phyloP scores from a whole-genome alignment of 2,113 vertebrate genomes.

The Kobus ellipsiprymnus region DNA sequence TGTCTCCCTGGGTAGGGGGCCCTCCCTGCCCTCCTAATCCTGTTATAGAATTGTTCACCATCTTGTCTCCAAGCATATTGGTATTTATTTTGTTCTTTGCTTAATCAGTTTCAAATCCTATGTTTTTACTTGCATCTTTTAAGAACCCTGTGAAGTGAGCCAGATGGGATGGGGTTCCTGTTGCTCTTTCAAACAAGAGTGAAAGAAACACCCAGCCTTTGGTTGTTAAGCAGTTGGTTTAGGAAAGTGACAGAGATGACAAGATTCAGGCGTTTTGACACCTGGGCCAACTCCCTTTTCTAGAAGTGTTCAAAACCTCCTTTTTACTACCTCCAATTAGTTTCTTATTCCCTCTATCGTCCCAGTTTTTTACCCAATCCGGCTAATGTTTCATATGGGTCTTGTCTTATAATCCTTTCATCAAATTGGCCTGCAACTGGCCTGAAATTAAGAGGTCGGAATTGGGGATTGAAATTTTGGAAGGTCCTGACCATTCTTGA shows the following conservation, averaged over 20 bases:
- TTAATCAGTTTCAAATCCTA: background rate
- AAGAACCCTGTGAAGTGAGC: background rate
- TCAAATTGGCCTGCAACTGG: background rate
- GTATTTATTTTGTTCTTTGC: background rate
- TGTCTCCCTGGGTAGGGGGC: background rate
- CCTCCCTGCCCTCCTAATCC: background rate
- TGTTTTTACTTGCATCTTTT: background rate
- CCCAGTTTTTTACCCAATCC: background rate
- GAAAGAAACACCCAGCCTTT: background rate
- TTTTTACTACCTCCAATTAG: background rate
- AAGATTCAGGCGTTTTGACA: background rate
- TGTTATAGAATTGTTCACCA: background rate
- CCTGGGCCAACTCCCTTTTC: background rate
- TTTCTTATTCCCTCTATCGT: background rate
- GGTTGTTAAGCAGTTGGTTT: rapidly evolving
- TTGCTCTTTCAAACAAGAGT: background rate
- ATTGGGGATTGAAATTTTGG: background rate
- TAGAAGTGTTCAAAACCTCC: background rate
- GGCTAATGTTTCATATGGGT: background rate
- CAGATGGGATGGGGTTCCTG: background rate
- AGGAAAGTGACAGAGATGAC: background rate
- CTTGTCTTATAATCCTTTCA: background rate
- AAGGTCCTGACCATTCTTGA: background rate
- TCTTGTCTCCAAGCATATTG: background rate
- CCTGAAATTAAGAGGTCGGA: background rate